These are phyloP conservation scores for Gymnorhina tibicen DNA, from an alignment of 2,113 vertebrate genomes.

Conservation along the genomic window DNA sequence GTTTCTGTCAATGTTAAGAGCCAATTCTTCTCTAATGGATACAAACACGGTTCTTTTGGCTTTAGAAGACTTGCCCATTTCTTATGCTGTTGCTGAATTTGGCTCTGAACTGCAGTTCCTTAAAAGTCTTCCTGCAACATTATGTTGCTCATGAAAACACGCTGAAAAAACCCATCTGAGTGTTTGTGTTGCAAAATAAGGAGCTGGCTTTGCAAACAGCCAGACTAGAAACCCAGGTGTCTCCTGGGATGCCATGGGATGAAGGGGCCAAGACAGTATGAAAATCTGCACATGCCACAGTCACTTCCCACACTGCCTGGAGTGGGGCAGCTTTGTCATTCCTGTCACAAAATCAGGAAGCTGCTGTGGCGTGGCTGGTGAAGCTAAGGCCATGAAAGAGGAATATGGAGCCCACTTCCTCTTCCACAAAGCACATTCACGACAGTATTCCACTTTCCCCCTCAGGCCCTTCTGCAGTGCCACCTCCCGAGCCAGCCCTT, in stretches of 20 bases:
- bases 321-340: not conserved
- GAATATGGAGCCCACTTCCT: not conserved
- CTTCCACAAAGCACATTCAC: not conserved
- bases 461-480: not conserved
- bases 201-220: not conserved
- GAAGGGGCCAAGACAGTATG: not conserved
- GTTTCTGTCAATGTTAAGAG: not conserved
- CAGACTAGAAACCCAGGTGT: not conserved
- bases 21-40: constrained; percentile 23
- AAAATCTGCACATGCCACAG: not conserved
- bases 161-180: not conserved
- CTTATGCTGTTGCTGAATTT: constrained; percentile 25
- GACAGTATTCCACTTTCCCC: not conserved
- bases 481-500: not conserved
- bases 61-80: constrained; percentile 4
- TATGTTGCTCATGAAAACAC: constrained; percentile 1
- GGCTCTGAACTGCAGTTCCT: constrained; percentile 34
- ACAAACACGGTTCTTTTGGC: not conserved
- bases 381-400: not conserved
- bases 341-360: not conserved
- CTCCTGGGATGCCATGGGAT: not conserved
- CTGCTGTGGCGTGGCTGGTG: not conserved
- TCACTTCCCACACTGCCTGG: not conserved
- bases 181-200: not conserved
- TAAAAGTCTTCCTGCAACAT: constrained; percentile 39